These are phyloP conservation scores for Baryphthengus martii DNA, from an alignment of 2,113 vertebrate genomes.

Conservation along the genomic window DNA sequence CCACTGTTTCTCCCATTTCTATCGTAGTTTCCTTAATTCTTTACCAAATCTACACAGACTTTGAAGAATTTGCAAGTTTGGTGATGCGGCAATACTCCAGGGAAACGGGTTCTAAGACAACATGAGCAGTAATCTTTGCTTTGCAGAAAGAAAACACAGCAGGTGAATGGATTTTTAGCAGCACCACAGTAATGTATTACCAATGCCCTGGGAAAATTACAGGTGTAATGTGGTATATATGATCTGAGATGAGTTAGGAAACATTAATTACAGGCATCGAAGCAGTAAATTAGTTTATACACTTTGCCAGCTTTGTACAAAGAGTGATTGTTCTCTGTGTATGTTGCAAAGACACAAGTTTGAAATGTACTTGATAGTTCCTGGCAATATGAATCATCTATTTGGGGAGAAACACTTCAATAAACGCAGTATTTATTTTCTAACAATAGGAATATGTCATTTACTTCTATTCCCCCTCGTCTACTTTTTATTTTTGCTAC, in stretches of 20 bases:
- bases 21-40: not conserved
- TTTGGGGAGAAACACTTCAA: not conserved
- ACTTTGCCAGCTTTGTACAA: conserved; percentile 52
- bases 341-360: not conserved
- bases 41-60: not conserved
- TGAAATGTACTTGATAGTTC: not conserved
- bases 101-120: not conserved
- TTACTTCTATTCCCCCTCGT: not conserved
- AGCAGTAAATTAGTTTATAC: conserved; percentile 65
- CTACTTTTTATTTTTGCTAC: not conserved
- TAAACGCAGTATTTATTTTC: not conserved
- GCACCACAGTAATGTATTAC: not conserved
- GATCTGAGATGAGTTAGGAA: conserved; percentile 44
- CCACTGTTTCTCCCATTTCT: not conserved
- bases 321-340: conserved; percentile 2
- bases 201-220: conserved; percentile 46
- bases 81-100: not conserved
- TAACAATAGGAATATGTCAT: not conserved
- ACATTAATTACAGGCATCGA: conserved; percentile 54
- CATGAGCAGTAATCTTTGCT: not conserved
- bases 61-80: not conserved
- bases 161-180: not conserved
- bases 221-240: conserved; percentile 2
- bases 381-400: not conserved
- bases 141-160: not conserved